Evolutionary conservation across 2,888 invertebrate genomes (phyloP).

Genomic region (Ennomos erosarius): DNA sequence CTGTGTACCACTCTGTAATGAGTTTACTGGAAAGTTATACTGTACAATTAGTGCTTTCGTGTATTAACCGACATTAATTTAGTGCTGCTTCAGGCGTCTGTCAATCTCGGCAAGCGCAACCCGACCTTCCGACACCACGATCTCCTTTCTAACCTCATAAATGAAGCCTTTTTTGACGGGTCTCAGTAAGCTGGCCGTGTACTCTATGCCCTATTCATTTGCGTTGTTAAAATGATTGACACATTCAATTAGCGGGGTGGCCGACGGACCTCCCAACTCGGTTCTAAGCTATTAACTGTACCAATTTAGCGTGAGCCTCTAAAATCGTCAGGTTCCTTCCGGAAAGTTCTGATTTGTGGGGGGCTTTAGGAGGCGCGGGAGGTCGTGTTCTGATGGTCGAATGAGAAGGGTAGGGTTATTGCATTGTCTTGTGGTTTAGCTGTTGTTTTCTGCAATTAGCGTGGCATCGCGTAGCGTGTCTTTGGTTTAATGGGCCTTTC

Average conservation of each 20-base stretch:
- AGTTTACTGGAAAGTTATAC: constrained; percentile 73
- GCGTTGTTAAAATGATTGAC: constrained; percentile 92
- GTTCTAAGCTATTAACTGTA: constrained; percentile 67
- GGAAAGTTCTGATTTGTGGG: constrained; percentile 11
- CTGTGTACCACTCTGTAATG: constrained; percentile 57
- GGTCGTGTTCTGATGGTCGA: constrained; percentile 53
- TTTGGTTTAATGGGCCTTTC: constrained; percentile 77
- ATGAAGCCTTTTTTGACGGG: constrained; percentile 45
- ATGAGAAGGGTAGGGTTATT: constrained; percentile 63
- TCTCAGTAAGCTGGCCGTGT: constrained; percentile 60
- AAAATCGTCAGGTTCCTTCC: constrained; percentile 4
- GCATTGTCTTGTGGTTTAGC: constrained; percentile 73
- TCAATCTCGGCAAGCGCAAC: constrained; percentile 54
- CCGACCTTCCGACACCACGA: constrained; percentile 39
- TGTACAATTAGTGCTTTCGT: constrained; percentile 74
- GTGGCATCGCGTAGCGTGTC: constrained; percentile 69
- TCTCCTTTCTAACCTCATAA: constrained; percentile 24
- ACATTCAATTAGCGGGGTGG: constrained; percentile 91
- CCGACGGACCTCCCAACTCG: constrained; percentile 85
- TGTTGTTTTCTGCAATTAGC: constrained; percentile 82
- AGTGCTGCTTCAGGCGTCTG: constrained; percentile 70
- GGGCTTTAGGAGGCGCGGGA: constrained; percentile 32
- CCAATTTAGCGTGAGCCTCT: constrained; percentile 55
- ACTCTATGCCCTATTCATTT: constrained; percentile 83
- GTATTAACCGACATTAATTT: constrained; percentile 72